These are phyloP conservation scores for Heterochromis multidens DNA, from an alignment of 2,113 vertebrate genomes.

Conservation along the genomic window DNA sequence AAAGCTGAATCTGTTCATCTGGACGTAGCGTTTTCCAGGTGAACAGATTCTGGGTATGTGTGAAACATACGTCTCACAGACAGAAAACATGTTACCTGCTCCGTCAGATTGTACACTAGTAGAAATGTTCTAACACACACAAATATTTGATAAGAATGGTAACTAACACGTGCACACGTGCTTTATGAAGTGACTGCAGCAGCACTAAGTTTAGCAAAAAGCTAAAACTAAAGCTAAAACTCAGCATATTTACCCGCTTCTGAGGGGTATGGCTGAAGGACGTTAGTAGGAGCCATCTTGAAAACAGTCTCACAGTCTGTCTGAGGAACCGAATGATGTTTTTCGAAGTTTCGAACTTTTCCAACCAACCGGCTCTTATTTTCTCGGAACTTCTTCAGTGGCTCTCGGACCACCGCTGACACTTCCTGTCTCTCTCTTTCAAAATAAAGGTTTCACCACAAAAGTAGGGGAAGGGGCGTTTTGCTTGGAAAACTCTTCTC, in stretches of 20 bases:
- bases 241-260: slow-evolving; percentile 23
- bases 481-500: not conserved
- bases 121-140: not conserved
- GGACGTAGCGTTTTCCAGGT: too few relatives aligned
- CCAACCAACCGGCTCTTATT: not conserved
- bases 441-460: slow-evolving; percentile 27
- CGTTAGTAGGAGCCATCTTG: slow-evolving; percentile 62
- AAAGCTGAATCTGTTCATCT: too few relatives aligned
- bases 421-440: slow-evolving; percentile 17
- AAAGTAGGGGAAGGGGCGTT: not conserved
- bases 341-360: not conserved
- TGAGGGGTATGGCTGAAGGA: not conserved
- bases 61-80: too few relatives aligned
- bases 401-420: fast-evolving
- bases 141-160: not conserved
- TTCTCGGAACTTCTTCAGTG: not conserved
- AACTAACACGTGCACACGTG: not conserved
- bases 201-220: not conserved
- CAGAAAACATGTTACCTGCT: too few relatives aligned
- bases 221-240: too few relatives aligned
- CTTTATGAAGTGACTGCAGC: not conserved
- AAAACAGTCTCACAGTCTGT: not conserved
- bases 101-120: fast-evolving
- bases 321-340: not conserved
- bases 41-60: too few relatives aligned